Percentiles rank a stretch among this genome's conserved stretches.
Evolutionary conservation across 2,888 invertebrate species (phyloP).

Genomic region (Gonocerus acuteangulatus): DNA sequence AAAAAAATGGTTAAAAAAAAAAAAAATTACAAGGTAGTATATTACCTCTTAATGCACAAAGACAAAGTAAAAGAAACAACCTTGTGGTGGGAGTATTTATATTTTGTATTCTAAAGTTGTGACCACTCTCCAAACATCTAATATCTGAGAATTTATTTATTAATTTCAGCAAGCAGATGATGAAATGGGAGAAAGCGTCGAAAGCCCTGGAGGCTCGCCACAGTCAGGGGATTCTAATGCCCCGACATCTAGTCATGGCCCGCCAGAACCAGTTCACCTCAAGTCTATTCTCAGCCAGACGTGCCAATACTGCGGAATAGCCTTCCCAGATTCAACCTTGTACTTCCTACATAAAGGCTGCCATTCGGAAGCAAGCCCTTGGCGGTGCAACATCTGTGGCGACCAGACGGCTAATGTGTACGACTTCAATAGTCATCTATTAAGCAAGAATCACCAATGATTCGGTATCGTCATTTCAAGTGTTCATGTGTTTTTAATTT

Average conservation of each 20-base stretch:
- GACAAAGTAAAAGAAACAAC: no score
- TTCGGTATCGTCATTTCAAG: not conserved
- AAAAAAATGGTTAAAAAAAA: no score
- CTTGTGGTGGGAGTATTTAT: no score
- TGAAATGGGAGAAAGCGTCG: conserved; percentile 1
- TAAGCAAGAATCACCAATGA: conserved; percentile 82
- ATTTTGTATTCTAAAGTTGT: no score
- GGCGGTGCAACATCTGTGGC: conserved; percentile 96
- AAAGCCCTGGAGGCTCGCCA: conserved; percentile 59
- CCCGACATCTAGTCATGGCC: conserved; percentile 27
- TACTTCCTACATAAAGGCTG: conserved; percentile 97
- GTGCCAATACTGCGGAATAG: conserved; percentile 86
- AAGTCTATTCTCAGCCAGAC: conserved; percentile 41
- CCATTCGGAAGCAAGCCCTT: conserved; percentile 94
- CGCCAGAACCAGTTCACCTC: conserved; percentile 1
- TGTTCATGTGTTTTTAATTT: no score
- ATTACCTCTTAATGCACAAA: no score
- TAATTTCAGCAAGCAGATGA: not conserved
- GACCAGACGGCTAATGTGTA: conserved; percentile 90
- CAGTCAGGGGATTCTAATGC: conserved; percentile 72
- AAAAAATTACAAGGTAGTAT: no score
- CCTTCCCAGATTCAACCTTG: conserved; percentile 90
- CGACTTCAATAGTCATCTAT: conserved; percentile 91
- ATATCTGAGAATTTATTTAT: no score
- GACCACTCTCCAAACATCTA: no score